These are phyloP conservation scores for Brachyhypopomus gauderio DNA, from an alignment of 2,113 vertebrate genomes.

Conservation along the genomic window DNA sequence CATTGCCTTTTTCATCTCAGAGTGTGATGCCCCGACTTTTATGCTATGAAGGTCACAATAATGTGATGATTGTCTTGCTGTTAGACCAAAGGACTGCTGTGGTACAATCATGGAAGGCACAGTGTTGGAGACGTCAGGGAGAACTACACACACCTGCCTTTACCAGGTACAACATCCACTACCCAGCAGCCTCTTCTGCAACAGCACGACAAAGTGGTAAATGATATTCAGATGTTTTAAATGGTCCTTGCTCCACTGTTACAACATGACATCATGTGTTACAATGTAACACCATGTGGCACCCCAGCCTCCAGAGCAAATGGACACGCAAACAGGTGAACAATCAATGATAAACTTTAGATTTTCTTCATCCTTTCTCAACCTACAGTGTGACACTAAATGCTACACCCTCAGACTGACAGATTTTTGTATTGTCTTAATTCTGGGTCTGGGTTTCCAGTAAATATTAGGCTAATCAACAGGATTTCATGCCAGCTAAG, in stretches of 20 bases:
- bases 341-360: background rate
- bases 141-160: background rate
- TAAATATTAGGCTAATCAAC: no score
- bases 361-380: background rate
- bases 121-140: background rate
- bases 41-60: background rate
- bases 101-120: background rate
- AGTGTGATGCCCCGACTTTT: background rate
- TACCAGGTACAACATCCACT: background rate
- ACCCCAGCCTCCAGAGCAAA: background rate
- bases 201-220: background rate
- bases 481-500: no score
- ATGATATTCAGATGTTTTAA: background rate
- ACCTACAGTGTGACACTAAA: background rate
- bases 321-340: background rate
- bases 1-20: background rate
- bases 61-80: background rate
- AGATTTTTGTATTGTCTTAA: background rate
- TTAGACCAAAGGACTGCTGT: background rate
- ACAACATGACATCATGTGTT: background rate
- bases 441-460: background rate
- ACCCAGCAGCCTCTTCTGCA: background rate
- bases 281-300: background rate
- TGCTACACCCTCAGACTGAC: background rate
- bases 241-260: background rate